These are phyloP conservation scores for Nasua narica DNA, from an alignment of 2,797 vertebrate species.

Conservation along the genomic window DNA sequence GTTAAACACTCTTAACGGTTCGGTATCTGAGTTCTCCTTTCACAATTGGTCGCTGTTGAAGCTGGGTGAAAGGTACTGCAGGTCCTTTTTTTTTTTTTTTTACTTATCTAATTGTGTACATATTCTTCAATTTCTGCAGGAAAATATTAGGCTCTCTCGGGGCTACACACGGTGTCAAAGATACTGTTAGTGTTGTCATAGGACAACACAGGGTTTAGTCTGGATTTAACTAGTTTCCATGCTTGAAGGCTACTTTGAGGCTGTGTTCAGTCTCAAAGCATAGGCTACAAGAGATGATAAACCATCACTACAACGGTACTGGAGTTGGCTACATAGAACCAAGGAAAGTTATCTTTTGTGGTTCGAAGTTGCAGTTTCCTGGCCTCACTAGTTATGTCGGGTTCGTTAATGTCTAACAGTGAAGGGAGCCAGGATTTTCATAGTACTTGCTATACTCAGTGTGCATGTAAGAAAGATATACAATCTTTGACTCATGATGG, in stretches of 20 bases:
- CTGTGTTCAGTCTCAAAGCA: neutral
- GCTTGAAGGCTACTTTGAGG: neutral
- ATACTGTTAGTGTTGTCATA: neutral
- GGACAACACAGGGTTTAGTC: neutral
- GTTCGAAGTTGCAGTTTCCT: constrained; percentile 23
- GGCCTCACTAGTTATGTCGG: constrained; percentile 1
- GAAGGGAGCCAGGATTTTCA: constrained; percentile 38
- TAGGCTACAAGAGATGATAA: neutral
- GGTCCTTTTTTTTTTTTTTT: neutral
- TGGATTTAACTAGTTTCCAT: neutral
- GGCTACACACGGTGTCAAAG: neutral
- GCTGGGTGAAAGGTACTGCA: neutral
- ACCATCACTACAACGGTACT: neutral
- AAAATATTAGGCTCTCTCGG: neutral
- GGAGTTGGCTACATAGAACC: neutral
- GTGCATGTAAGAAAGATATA: constrained; percentile 30
- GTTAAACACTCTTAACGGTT: neutral
- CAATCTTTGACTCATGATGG: neutral
- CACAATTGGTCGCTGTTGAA: neutral
- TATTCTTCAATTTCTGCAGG: neutral
- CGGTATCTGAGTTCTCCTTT: constrained; percentile 11
- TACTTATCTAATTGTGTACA: neutral
- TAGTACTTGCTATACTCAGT: constrained; percentile 35
- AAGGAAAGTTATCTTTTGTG: constrained; percentile 34
- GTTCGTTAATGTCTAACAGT: constrained; percentile 26